Percentiles rank a stretch among this genome's conserved stretches.
phyloP scores from a whole-genome alignment of 2,797 vertebrate genomes.

The Pangasius mekongensis region DNA sequence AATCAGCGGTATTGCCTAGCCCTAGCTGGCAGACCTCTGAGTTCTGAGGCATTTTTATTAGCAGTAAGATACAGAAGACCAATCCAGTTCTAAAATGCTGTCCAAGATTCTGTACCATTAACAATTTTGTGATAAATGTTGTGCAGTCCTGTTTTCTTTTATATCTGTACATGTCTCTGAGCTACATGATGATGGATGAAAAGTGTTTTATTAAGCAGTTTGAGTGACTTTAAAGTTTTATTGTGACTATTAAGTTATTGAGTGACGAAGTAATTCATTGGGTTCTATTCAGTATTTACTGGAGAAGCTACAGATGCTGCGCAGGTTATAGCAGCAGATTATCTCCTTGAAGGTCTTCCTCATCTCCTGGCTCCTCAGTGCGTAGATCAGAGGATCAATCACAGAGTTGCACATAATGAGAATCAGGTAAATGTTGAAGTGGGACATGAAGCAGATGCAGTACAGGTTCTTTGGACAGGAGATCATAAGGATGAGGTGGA shows the following conservation, averaged over 20 bases:
- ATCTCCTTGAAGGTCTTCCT: conserved; percentile 97
- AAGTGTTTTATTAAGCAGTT: not conserved
- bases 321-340: conserved; percentile 84
- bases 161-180: not conserved
- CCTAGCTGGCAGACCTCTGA: not conserved
- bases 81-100: too few species aligned
- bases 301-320: conserved; percentile 78
- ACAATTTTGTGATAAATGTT: not conserved
- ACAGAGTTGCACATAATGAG: conserved; percentile 97
- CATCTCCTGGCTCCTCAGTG: conserved; percentile 96
- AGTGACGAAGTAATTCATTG: not conserved
- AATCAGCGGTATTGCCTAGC: not conserved
- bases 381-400: conserved; percentile 95
- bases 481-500: conserved; percentile 93
- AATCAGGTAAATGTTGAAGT: conserved; percentile 96
- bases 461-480: conserved; percentile 94
- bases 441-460: conserved; percentile 96
- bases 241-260: too few species aligned
- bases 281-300: conserved; percentile 77
- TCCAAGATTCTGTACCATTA: not conserved
- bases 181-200: not conserved
- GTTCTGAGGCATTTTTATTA: not conserved
- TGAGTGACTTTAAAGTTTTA: too few species aligned
- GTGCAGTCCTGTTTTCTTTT: not conserved
- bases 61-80: not conserved